Conservation (phyloP, 2,113 vertebrate genomes). For the Spermophilus dauricus region DNA sequence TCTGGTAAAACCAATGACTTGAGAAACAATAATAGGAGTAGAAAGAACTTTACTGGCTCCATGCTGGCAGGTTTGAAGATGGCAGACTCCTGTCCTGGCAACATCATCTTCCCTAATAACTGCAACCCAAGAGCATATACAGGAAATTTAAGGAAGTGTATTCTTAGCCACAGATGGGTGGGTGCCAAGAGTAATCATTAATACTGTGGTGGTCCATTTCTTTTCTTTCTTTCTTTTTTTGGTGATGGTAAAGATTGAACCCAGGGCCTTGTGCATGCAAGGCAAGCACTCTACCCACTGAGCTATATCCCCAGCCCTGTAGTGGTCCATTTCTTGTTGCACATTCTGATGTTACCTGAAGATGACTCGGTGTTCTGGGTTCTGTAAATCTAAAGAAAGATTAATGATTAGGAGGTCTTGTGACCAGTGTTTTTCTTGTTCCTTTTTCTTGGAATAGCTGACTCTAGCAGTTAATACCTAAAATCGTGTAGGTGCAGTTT, state of each 20-base stretch:
- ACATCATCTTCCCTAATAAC: background rate
- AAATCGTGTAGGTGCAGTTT: background rate
- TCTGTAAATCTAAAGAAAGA: background rate
- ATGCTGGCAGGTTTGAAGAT: background rate
- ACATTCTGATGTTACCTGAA: background rate
- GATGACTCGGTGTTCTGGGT: background rate
- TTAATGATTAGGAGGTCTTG: background rate
- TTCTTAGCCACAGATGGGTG: background rate
- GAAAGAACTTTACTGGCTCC: background rate
- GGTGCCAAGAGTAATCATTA: background rate
- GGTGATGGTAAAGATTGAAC: too few species aligned
- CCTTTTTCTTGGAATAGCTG: background rate
- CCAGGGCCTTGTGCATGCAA: too few species aligned
- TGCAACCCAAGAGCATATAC: background rate
- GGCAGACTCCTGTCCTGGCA: background rate
- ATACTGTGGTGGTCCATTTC: background rate
- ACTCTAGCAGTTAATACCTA: background rate
- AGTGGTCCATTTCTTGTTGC: background rate
- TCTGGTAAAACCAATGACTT: background rate
- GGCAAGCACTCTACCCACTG: too few species aligned
- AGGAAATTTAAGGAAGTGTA: background rate
- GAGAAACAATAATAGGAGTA: background rate
- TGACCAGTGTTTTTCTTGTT: background rate
- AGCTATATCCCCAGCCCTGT: too few species aligned
- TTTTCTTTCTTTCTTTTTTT: background rate